Evolutionary conservation across 2,888 invertebrate genomes (phyloP).

Genomic region (Erebia ligea): DNA sequence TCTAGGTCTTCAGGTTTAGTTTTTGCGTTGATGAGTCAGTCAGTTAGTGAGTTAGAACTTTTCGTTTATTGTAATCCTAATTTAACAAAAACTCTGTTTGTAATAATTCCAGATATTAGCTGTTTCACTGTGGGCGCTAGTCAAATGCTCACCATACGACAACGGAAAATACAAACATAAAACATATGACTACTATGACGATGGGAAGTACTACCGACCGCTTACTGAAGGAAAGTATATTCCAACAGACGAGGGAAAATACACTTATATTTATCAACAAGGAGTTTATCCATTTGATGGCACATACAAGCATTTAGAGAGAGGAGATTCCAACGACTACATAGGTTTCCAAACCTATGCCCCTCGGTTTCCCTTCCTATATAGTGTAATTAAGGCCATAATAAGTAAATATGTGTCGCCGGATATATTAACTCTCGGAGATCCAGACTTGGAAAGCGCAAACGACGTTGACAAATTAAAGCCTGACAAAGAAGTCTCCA

Average conservation of each 20-base stretch:
- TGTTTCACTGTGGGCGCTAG: conserved; percentile 52
- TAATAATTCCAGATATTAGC: conserved; percentile 57
- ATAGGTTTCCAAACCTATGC: conserved; percentile 67
- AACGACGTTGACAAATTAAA: conserved; percentile 60
- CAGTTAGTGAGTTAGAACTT: no score
- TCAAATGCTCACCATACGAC: conserved; percentile 58
- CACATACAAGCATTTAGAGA: conserved; percentile 45
- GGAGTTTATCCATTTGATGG: conserved; percentile 48
- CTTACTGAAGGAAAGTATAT: conserved; percentile 78
- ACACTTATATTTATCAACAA: conserved; percentile 47
- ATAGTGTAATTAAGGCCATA: conserved; percentile 63
- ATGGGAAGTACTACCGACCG: conserved; percentile 73
- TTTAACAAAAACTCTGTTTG: conserved; percentile 2
- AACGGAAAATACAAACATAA: conserved; percentile 64
- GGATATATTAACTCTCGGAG: conserved; percentile 55
- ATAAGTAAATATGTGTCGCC: conserved; percentile 66
- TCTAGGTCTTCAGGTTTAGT: no score
- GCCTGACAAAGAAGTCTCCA: conserved; percentile 62
- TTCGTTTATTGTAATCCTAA: background rate
- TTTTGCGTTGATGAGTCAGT: no score
- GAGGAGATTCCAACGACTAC: conserved; percentile 56
- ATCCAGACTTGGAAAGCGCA: conserved; percentile 50
- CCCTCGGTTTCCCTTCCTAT: conserved; percentile 66
- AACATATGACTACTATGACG: conserved; percentile 61
- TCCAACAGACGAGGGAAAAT: conserved; percentile 64